A percentile compares a stretch with the other conserved stretches of the same genome.
Conservation (phyloP, 2,113 vertebrate species). For the Salvelinus fontinalis region DNA sequence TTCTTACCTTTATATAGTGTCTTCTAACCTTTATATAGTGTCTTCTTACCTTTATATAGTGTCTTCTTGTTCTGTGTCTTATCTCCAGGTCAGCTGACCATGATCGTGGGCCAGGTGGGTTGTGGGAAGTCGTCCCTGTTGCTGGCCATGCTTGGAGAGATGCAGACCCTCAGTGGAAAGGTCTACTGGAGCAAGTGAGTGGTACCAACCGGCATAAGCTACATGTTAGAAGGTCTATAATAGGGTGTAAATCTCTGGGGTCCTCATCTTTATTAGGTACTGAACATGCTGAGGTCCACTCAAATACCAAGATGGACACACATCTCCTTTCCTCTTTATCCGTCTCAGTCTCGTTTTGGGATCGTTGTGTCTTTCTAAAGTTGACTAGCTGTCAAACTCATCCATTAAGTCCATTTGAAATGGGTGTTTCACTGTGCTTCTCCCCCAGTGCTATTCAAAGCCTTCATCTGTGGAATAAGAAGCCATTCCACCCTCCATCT, state of each 20-base stretch:
- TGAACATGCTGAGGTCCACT: no score
- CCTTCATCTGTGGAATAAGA: slow-evolving; percentile 9
- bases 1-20: no score
- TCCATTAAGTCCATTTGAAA: background rate
- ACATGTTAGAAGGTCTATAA: background rate
- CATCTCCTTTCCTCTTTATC: no score
- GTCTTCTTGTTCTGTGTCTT: background rate
- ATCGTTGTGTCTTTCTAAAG: background rate
- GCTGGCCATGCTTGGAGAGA: slow-evolving; percentile 94
- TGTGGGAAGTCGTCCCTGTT: slow-evolving; percentile 98
- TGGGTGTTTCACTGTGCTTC: background rate
- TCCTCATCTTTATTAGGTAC: no score
- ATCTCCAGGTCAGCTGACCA: slow-evolving; percentile 90
- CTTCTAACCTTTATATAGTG: no score
- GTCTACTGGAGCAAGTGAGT: slow-evolving; percentile 97
- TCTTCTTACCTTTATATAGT: no score
- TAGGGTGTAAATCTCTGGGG: no score
- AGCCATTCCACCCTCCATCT: background rate
- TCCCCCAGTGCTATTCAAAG: slow-evolving; percentile 39
- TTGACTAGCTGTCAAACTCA: background rate
- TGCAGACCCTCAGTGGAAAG: slow-evolving; percentile 89
- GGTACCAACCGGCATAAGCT: background rate
- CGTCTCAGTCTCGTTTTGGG: no score
- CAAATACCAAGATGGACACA: no score
- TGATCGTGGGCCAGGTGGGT: slow-evolving; percentile 98